Percentiles rank a stretch among this genome's conserved stretches.
Conservation (phyloP, 2,888 invertebrate genomes). For the Melipona bicolor region DNA sequence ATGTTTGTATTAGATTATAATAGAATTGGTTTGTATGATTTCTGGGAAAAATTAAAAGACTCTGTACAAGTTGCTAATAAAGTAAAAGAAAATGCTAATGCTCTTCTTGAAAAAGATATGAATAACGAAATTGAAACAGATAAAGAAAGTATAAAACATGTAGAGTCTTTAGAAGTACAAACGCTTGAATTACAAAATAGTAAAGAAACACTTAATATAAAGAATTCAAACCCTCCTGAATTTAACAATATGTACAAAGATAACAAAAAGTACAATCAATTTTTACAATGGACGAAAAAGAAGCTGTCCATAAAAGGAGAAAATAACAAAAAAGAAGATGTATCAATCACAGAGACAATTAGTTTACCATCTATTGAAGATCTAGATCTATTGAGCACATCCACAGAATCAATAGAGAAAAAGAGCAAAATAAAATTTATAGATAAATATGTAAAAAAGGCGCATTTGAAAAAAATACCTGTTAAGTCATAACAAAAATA, state of each 20-base stretch:
- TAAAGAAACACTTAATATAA: neutral
- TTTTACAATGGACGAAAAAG: conserved; percentile 55
- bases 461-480: conserved; percentile 66
- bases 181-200: neutral
- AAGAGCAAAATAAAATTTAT: conserved; percentile 66
- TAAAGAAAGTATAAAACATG: neutral
- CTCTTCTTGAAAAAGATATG: neutral
- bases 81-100: neutral
- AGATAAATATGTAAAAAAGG: conserved; percentile 68
- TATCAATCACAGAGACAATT: conserved; percentile 49
- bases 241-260: neutral
- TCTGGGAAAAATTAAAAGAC: conserved; percentile 89
- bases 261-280: conserved; percentile 37
- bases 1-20: conserved; percentile 88
- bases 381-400: conserved; percentile 44
- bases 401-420: conserved; percentile 27
- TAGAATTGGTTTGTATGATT: conserved; percentile 86
- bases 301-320: conserved; percentile 41
- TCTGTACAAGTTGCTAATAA: conserved; percentile 83
- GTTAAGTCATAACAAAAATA: conserved; percentile 62
- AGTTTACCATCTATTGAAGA: conserved; percentile 70
- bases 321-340: conserved; percentile 38
- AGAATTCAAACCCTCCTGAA: neutral
- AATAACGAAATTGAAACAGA: neutral
- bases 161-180: neutral